Conservation (phyloP, 2,888 invertebrate genomes). For the Formica aserva region DNA sequence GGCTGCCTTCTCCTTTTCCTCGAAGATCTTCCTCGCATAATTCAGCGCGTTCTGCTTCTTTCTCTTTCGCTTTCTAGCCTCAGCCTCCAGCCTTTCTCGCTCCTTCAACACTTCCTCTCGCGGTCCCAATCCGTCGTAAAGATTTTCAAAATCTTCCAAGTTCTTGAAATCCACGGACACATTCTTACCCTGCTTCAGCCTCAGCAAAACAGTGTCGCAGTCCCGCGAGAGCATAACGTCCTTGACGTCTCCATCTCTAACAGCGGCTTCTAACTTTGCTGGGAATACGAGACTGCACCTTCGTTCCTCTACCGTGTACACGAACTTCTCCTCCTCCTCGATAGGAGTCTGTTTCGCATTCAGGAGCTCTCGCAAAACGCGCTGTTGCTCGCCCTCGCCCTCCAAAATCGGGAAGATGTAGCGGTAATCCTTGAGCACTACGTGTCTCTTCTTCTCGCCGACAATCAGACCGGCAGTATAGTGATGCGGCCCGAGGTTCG, state of each 20-base stretch:
- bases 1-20: conserved; percentile 91
- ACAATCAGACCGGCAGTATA: conserved; percentile 87
- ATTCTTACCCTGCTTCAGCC: conserved; percentile 91
- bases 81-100: conserved; percentile 88
- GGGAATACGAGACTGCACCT: conserved; percentile 92
- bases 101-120: conserved; percentile 89
- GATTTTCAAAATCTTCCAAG: conserved; percentile 87
- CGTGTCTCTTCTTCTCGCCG: conserved; percentile 90
- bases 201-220: conserved; percentile 91
- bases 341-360: conserved; percentile 87
- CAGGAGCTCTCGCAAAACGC: conserved; percentile 88
- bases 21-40: conserved; percentile 91
- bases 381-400: conserved; percentile 90
- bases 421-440: conserved; percentile 90
- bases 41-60: conserved; percentile 89
- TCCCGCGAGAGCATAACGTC: conserved; percentile 93
- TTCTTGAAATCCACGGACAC: conserved; percentile 91
- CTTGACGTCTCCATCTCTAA: conserved; percentile 91
- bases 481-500: conserved; percentile 89
- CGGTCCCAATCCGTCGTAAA: conserved; percentile 91
- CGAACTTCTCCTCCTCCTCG: conserved; percentile 88
- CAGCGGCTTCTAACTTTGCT: conserved; percentile 91
- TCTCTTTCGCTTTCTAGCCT: conserved; percentile 87
- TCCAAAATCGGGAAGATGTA: conserved; percentile 92
- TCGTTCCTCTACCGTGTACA: conserved; percentile 92